A percentile compares a stretch with the other conserved stretches of the same genome.
phyloP scores from a whole-genome alignment of 2,113 vertebrate genomes.

The Rhizomys pruinosus region DNA sequence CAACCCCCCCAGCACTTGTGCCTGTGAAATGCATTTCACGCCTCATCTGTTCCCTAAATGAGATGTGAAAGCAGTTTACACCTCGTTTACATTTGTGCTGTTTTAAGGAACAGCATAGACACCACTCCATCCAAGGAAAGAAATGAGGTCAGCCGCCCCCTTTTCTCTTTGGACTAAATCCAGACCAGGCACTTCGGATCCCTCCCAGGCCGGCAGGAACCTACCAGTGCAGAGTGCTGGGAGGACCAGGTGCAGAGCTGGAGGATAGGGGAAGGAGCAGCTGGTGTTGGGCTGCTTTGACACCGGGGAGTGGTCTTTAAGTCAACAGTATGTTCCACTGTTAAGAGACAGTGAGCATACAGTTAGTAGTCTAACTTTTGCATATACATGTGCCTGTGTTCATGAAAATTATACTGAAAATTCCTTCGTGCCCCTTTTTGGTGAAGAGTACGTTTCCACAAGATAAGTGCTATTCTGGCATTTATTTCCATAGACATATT shows the following conservation, averaged over 20 bases:
- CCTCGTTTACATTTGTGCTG: constrained; percentile 85
- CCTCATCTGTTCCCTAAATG: constrained; percentile 89
- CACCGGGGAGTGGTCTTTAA: background rate
- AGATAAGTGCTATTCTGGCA: background rate
- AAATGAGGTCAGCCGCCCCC: constrained; percentile 84
- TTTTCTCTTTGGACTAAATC: constrained; percentile 79
- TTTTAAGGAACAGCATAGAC: constrained; percentile 82
- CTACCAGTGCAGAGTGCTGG: background rate
- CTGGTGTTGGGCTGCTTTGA: background rate
- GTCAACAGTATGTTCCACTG: background rate
- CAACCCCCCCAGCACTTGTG: constrained; percentile 74
- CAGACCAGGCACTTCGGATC: accelerated
- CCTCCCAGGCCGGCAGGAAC: constrained; percentile 52
- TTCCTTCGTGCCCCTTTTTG: background rate
- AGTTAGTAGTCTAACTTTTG: constrained; percentile 25
- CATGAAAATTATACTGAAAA: background rate
- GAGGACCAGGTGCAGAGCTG: background rate
- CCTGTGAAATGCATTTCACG: constrained; percentile 87
- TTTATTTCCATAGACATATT: background rate
- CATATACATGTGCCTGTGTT: background rate
- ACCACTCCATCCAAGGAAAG: constrained; percentile 73
- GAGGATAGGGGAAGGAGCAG: background rate
- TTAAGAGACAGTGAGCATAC: background rate
- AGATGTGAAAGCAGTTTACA: constrained; percentile 89
- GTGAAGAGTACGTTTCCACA: background rate